Evolutionary conservation across 2,113 vertebrate species (phyloP), one percentile per base, ranked within the genome.

Genomic region (Cervus canadensis): DNA sequence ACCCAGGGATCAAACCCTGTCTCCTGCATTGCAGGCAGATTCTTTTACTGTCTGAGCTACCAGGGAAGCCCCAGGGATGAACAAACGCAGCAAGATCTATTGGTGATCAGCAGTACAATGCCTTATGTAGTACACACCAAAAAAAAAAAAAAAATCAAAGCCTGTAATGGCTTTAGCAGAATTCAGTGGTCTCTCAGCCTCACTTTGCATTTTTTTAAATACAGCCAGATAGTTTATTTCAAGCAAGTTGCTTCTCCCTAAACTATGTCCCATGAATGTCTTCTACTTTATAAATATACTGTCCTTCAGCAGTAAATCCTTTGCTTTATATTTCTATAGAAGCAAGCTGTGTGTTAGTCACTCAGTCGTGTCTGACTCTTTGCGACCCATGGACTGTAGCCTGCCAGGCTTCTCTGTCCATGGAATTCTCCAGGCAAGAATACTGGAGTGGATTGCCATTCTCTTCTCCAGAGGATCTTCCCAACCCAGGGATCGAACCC

Each of bases 271-370:
- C 56, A 26, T 36, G 23, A 50, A 54, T 93, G 15, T 87, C 19
- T 96, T 90, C 50, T 96, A 52, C 62, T 94, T 96, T 96, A 82
- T 76, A 92, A 93, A 94, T 96, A n/a, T 14, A 81, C 43, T 43
- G 4, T 93, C 94, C 19, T 59, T 95, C 23, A 67, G 13, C 85
- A 95, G 33, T 87, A 97, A 97, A 81, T 85, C 23, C 7, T 87
- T 96, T 36, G 71, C 6, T 56, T 97, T 96, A 86, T 95, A 78
- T 94, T 87, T 92, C 81, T 88, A 15, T 81, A 87, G 71, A 90
- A 91, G 83, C 21, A 78, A 83, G 56, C 25, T 54, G 48, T 50
- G 48, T 50, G 48, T 50, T 50, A 50, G 12, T 50, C 48, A 13
- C 48, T 50, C 48, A 50, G 48, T 50, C 12, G 12, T 50, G 48